Evolutionary conservation across 2,888 invertebrate genomes (phyloP), one percentile per base, ranked within the genome.

Genomic region (Oxycera nigricornis): DNA sequence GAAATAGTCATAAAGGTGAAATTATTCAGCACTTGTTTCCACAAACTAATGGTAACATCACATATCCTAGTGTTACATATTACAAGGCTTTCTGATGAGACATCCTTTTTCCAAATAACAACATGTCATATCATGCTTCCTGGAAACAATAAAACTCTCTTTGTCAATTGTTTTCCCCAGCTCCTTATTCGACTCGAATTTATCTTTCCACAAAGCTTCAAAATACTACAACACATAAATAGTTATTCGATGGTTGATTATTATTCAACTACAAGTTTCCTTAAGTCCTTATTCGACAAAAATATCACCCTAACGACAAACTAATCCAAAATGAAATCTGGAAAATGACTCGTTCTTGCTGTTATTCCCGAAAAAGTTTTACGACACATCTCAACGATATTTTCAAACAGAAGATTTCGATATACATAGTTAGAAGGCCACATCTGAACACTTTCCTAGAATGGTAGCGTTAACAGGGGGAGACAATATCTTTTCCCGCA

Each of bases 251-350:
- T 50, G 68, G 50, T 50, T 50, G 50, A 68, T 68, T 68, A 30
- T 68, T 50, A 68, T 68, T 50, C 52, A 50, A n/a, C n/a, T 17
- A 14, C 68, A 68, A 50, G 11, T 50, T 68, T 41, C 67, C 28
- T 26, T 17, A 9, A 20, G 20, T 3, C 28, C 28, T n/a, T n/a
- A n/a, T n/a, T n/a, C n/a, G 9, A 28, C 11, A 7, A 46, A 22
- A 52, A 31, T 55, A 11, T 41, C 65, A 39, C 65, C 55, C 52
- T 70, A 70, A 52, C 70, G 70, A 70, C 70, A 70, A 70, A 55
- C 55, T 70, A 70, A 70, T 70, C 70, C 55, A 70, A 70, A 70
- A 70, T 26, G 55, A 70, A 70, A 70, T 70, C 70, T 70, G 35
- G 55, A 70, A 70, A 70, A 70, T 70, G 70, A 70, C 31, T 55